Base-by-base conservation (phyloP, 2,888 invertebrate species). In the Sphinx pinastri region DNA sequence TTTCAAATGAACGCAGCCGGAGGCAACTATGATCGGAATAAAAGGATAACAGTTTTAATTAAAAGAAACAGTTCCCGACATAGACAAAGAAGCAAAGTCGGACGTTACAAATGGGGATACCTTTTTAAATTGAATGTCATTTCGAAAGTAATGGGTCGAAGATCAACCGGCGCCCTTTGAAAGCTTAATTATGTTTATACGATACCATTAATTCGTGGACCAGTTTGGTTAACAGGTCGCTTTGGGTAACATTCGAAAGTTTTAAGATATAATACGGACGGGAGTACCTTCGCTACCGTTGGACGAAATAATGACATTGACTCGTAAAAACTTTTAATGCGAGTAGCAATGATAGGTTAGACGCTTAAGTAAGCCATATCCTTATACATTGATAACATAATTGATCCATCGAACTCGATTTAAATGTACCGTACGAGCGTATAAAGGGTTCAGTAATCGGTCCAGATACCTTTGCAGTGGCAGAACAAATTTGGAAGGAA, bases 181-280 rank as follows among this genome's bases (percentile, higher is more conserved):
- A 88, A 89, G 88, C 88, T 90, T 91, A 90, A 92, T 92, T 91
- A 91, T 91, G 90, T 92, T 91, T 91, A 91, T 91, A 84, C 77
- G 84, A 81, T 85, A 79, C 87, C 90, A 92, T 93, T 90, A 89
- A 88, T 82, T 82, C 80, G 81, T 86, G 79, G 79, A 88, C 88
- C 84, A 90, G 89, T 88, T 88, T 81, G 71, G 82, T 87, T 89
- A 89, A 89, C 88, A 85, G 88, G 83, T 84, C 84, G 81, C 83
- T 85, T 80, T 77, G 82, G 83, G 82, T 80, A 79, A 82, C 16
- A 57, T 67, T 66, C 14, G 70, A 67, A 69, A 69, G 54, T 63
- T 52, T 69, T 51, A 52, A 69, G 31, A 51, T 51, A 59, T 69
- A 55, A 68, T 52, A 69, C n/a, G 38, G 2, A 11, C 60, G n/a